Evolutionary conservation across 2,888 invertebrate genomes (phyloP), one percentile per base, ranked within the genome.

Genomic region (Plusia festucae): DNA sequence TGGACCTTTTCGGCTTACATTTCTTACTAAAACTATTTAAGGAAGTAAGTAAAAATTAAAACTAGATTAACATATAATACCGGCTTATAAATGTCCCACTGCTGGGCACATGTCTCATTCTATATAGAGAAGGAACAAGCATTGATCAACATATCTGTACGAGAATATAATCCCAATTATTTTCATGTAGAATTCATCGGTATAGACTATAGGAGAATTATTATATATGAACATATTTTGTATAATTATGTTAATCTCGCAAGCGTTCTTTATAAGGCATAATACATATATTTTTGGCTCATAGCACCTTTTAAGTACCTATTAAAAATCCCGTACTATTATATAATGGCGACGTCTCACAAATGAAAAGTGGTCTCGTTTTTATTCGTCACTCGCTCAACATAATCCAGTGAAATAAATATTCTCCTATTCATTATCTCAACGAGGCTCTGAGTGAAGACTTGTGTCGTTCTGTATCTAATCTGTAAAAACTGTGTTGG

Each of bases 351-450:
- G 46, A 11, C 20, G 20, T 20, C 18, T 49, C 18, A 20, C 20
- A 49, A 49, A 49, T 49, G 46, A n/a, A 40, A 40, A 40, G n/a
- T 40, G 40, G 40, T 40, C n/a, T 40, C 40, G 40, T 40, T 40
- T 40, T 40, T 40, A 40, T 20, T 49, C 20, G 46, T 18, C 18
- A 49, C 9, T n/a, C 40, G 40, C n/a, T 11, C 20, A 49, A 49
- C 20, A 49, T 18, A 49, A 49, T 49, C 20, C 11, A 49, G 46
- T 49, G 20, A 20, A 20, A 49, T 49, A 49, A 40, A 49, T 20
- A 49, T 20, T 49, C 18, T 49, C 9, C 9, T 18, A 0, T 20
- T 49, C 40, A 46, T 46, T 18, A 49, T 49, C 46, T 49, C 11
- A 0, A 9, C 18, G 18, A 46, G 18, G 16, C 46, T 18, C 46